Conservation (phyloP, 1,140 invertebrate genomes). For the Bradynema listronoti region DNA sequence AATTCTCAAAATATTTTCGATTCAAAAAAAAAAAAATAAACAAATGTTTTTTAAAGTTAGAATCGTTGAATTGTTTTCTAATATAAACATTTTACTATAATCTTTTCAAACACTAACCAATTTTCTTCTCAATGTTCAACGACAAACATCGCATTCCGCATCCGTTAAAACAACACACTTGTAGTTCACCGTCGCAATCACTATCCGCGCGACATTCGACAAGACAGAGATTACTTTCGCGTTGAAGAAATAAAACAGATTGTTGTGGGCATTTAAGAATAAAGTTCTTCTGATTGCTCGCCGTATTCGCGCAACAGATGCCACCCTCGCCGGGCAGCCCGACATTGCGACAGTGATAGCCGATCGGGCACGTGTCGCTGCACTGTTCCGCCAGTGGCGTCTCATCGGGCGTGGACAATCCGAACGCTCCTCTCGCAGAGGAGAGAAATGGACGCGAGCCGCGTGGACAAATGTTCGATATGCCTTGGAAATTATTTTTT, state of each 20-base stretch:
- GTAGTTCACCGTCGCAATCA: slow-evolving; percentile 10
- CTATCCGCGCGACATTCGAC: background rate
- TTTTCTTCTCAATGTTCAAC: too few species aligned
- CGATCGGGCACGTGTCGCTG: slow-evolving; percentile 31
- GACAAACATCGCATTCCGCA: slow-evolving; percentile 34
- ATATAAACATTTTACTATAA: too few species aligned
- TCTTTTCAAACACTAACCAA: too few species aligned
- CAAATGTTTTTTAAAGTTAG: too few species aligned
- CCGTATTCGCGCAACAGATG: slow-evolving; percentile 28
- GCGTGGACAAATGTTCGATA: slow-evolving; percentile 39
- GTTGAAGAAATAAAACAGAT: slow-evolving; percentile 14
- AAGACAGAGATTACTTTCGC: slow-evolving; percentile 17
- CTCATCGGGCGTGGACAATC: too few species aligned
- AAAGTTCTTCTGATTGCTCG: slow-evolving; percentile 2
- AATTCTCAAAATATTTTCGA: slow-evolving; percentile 14
- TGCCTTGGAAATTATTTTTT: too few species aligned
- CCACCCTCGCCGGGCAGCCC: slow-evolving; percentile 33
- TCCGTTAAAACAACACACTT: slow-evolving; percentile 49
- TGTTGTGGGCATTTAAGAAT: slow-evolving; percentile 7
- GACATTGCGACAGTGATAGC: slow-evolving; percentile 42
- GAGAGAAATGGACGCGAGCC: slow-evolving; percentile 16
- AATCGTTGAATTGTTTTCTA: slow-evolving; percentile 33
- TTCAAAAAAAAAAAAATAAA: background rate
- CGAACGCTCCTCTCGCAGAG: background rate
- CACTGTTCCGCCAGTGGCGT: slow-evolving; percentile 42